Base-by-base conservation (phyloP, 2,888 invertebrate genomes). In the Stramonita haemastoma region DNA sequence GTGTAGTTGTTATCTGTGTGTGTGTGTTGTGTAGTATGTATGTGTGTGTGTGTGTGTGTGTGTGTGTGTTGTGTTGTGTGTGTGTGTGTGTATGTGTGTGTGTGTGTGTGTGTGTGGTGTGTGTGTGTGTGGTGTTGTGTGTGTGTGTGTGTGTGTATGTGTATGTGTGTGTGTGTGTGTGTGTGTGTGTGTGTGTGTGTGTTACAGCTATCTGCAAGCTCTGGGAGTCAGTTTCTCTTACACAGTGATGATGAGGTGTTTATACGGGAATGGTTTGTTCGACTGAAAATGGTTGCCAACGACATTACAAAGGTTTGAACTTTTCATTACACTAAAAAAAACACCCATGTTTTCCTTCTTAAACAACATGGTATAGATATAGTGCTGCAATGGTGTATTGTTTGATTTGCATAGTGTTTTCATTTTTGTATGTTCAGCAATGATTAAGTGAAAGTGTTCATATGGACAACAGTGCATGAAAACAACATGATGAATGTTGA, bases 261-360 rank as follows among this genome's bases (percentile, higher is more conserved):
- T 83, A 96, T 97, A 60, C 95, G 96, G 60, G 96, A 97, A 92
- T 97, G 97, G 97, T 96, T 96, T 92, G 96, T 96, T 84, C 96
- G 96, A 86, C 96, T 97, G 85, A 94, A 96, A 84, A 94, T 95
- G 88, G 96, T 96, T 86, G 91, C 92, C 32, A 90, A 90, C 85
- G 92, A 91, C 87, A 73, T 91, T 29, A 86, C 90, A 56, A 32
- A 86, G 89, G 87, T 88, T 77, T 29, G 91, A 73, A 32, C n/a
- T 56, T 87, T 26, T 87, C n/a, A 17, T 46, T 46, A 46, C 4
- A 8, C 8, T 46, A 5, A 5, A 8, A 46, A 46, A 46, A 5
- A 46, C 2, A 46, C 8, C 46, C 8, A 8, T 46, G 8, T 46
- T 46, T 46, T 2, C 8, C 8, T 46, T 46, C 8, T 46, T 46